Evolutionary conservation across 2,113 vertebrate genomes (phyloP), one percentile per base, ranked within the genome.

Genomic region (Picathartes gymnocephalus): DNA sequence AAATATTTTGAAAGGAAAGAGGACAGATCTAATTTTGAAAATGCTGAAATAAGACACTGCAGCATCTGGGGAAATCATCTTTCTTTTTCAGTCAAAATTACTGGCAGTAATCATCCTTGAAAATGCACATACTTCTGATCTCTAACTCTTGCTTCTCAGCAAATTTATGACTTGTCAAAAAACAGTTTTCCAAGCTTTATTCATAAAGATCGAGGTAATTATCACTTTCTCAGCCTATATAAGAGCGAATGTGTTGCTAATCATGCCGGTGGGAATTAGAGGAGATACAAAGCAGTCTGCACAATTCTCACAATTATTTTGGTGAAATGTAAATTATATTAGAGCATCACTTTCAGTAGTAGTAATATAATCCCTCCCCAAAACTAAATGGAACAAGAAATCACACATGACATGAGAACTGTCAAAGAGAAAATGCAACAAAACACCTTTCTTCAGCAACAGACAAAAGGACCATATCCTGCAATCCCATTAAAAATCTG

Each of bases 21-120:
- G 15, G 57, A 79, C 69, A 72, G 66, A 95, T 93, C 68, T 93
- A 83, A 84, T 88, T 90, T 81, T 74, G 51, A 93, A 97, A 93
- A 60, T 30, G 90, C 94, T 96, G 80, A 94, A 96, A 88, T 65
- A 82, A 87, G 85, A 82, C n/a, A 56, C 56, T 62, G 72, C 8
- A 80, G 83, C 92, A 95, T 83, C 92, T 97, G 91, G 88, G 83
- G 95, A 97, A 94, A 94, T 88, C 39, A 93, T 90, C 56, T 77
- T 92, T 82, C 71, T 90, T 92, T 83, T 95, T 94, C 92, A 94
- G 83, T 86, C 88, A 94, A 84, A 96, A 94, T 78, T 83, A 81
- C 72, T 78, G 30, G 80, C 51, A 93, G 87, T 90, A 94, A 94
- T 80, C 72, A 92, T 68, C 64, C 80, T 74, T 88, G 56, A 95